Evolutionary conservation across 2,113 vertebrate species (phyloP).

Genomic region (Melanocharis versteri): DNA sequence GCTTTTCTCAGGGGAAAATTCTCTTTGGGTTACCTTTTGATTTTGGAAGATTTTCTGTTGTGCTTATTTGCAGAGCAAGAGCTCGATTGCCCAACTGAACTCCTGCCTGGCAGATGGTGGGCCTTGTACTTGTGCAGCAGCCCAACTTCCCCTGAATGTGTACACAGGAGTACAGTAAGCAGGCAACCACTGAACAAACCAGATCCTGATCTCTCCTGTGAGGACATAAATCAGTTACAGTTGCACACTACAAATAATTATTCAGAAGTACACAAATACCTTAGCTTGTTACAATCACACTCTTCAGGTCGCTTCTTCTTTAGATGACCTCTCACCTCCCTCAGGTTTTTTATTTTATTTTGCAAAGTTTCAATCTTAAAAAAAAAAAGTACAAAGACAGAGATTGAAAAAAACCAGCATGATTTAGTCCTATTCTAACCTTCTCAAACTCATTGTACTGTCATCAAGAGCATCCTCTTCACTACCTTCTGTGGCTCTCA

Average conservation of each 20-base stretch:
- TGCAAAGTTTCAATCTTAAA: slow-evolving; percentile 93
- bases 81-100: neutral
- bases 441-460: neutral
- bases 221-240: neutral
- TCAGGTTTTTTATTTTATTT: slow-evolving; percentile 95
- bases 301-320: slow-evolving; percentile 91
- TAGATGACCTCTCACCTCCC: slow-evolving; percentile 92
- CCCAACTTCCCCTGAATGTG: neutral
- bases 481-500: neutral
- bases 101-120: neutral
- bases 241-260: neutral
- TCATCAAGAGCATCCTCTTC: neutral
- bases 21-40: neutral
- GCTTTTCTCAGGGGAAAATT: neutral
- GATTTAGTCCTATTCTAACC: neutral
- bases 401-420: neutral
- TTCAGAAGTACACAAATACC: slow-evolving; percentile 62
- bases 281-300: slow-evolving; percentile 86
- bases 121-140: neutral
- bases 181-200: neutral
- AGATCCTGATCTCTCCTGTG: neutral
- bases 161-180: rapidly evolving
- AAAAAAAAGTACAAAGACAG: neutral
- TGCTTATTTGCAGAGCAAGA: neutral
- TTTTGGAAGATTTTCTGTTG: neutral